Conservation (phyloP, 2,888 invertebrate species). For the Zootermopsis nevadensis region DNA sequence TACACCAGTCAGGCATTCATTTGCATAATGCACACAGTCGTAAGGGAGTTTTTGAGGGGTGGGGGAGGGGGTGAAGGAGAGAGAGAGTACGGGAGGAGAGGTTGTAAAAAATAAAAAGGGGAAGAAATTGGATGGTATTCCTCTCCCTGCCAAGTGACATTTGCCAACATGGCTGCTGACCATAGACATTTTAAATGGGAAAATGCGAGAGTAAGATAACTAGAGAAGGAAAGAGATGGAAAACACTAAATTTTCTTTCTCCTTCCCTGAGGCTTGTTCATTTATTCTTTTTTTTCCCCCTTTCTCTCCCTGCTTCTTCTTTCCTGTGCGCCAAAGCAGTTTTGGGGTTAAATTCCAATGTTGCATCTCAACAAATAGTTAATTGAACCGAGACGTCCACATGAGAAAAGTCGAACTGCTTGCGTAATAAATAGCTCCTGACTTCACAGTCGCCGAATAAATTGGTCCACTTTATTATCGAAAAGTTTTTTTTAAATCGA, state of each 20-base stretch:
- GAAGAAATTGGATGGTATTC: constrained; percentile 40
- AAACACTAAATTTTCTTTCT: constrained; percentile 36
- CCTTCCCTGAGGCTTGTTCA: constrained; percentile 4
- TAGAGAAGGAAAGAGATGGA: constrained; percentile 8
- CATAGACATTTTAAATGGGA: constrained; percentile 45
- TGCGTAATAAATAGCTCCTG: no score
- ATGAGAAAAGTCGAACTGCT: not conserved
- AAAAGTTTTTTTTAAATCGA: no score
- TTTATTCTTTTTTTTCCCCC: constrained; percentile 19
- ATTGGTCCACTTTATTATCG: no score
- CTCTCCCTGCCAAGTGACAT: constrained; percentile 44
- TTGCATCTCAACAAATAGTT: constrained; percentile 25
- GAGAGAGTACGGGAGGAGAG: constrained; percentile 29
- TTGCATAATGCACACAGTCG: constrained; percentile 40
- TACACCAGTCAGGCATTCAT: constrained; percentile 41
- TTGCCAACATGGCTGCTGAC: constrained; percentile 52
- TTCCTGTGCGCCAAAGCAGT: constrained; percentile 21
- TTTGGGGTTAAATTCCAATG: constrained; percentile 25
- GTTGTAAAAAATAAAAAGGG: constrained; percentile 17
- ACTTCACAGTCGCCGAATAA: no score
- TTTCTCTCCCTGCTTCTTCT: constrained; percentile 4
- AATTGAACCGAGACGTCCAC: not conserved
- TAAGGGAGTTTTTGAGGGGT: constrained; percentile 30
- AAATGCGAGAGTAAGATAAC: constrained; percentile 39
- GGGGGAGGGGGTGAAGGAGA: constrained; percentile 27